Percentiles rank a stretch among this genome's conserved stretches.
Evolutionary conservation across 2,113 vertebrate species (phyloP).

Genomic region (Cygnus buccinator): DNA sequence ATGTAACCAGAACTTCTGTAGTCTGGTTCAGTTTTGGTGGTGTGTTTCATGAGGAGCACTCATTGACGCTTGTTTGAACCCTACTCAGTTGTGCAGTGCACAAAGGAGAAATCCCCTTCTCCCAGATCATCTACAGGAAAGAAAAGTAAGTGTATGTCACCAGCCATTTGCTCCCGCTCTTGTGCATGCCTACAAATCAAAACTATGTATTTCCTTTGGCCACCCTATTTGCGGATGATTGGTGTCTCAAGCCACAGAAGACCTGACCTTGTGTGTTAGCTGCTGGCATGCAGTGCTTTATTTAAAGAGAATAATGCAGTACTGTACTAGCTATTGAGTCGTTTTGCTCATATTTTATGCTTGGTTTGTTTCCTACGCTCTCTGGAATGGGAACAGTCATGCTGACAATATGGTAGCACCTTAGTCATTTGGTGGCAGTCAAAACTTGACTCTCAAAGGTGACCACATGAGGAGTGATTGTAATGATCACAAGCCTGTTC

Average conservation of each 20-base stretch:
- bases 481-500: not conserved
- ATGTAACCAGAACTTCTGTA: not conserved
- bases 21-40: not conserved
- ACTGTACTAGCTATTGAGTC: not conserved
- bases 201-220: not conserved
- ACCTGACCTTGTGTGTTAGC: not conserved
- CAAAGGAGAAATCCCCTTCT: not conserved
- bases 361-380: not conserved
- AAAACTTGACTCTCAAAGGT: not conserved
- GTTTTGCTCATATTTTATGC: not conserved
- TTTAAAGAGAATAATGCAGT: not conserved
- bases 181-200: not conserved
- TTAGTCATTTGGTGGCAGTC: not conserved
- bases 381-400: not conserved
- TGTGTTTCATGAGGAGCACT: accelerated
- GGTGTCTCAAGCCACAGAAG: not conserved
- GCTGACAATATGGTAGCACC: not conserved
- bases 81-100: not conserved
- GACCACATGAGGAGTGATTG: not conserved
- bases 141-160: not conserved
- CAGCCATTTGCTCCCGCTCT: not conserved
- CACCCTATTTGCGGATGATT: not conserved
- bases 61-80: not conserved
- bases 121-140: not conserved
- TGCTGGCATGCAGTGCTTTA: not conserved